Evolutionary conservation across 2,797 vertebrate species (phyloP), one percentile per base, ranked within the genome.

Genomic region (Chromobotia macracanthus): DNA sequence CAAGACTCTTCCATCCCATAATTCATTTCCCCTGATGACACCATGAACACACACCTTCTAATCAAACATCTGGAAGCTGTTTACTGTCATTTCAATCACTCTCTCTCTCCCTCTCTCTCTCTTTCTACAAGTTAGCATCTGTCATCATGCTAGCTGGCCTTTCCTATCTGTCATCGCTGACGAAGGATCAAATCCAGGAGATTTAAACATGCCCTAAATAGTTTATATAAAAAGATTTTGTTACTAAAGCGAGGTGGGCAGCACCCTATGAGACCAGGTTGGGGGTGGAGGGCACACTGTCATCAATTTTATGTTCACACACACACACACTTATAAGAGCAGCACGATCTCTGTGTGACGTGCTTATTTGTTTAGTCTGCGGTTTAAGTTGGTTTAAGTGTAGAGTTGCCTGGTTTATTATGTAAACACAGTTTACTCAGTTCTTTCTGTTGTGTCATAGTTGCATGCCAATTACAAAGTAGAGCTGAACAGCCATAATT

Each of bases 1-100:
- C 44, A 28, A 75, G 31, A 50, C 50, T 66, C 38, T 74, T 55
- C 23, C 48, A 23, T 71, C 48, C 80, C 83, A 87, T 82, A 87
- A 87, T 84, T 90, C 82, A 90, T 88, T 80, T 79, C 80, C 80
- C 81, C 80, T 31, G 74, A 69, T 80, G 80, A 82, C 75, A 81
- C 67, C 13, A 11, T 65, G 44, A 69, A 77, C 82, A 86, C 64
- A 84, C 79, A 90, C 90, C 90, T 90, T 90, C 89, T 91, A 91
- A 92, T 92, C 90, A 90, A 89, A 90, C 90, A 92, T 93, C 91
- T 93, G 91, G 91, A 89, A 90, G 83, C 70, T 53, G 82, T 88
- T 91, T 56, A 67, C 79, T 79, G 79, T 86, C 79, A 86, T 79
- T 81, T 83, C 80, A 77, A 77, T 91, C 69, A 77, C 79, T 81